Base-by-base conservation (phyloP, 2,888 invertebrate species). In the Hyalella azteca region DNA sequence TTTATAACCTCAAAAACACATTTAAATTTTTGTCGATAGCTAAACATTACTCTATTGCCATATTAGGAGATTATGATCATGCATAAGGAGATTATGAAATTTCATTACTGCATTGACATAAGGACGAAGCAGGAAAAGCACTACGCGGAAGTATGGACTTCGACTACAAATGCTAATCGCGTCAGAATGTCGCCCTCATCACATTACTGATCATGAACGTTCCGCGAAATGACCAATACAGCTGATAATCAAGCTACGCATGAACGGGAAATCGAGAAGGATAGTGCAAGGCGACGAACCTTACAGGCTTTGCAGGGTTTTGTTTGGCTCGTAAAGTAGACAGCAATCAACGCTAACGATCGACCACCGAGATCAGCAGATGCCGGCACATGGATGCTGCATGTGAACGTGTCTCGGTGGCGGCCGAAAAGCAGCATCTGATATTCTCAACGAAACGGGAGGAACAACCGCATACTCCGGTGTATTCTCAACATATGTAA, bases 291-390 rank as follows among this genome's bases (percentile, higher is more conserved):
- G 54, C 54, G 3, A 15, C 19, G 66, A 4, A 66, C 66, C 66
- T 66, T 32, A 22, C 36, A 66, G 39, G 39, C 66, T 66, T 66
- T 66, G 29, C 66, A n/a, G 39, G 66, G 66, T 66, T 36, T 66
- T 32, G 66, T 66, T 32, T 36, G 32, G 66, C 36, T 66, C 66
- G 66, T 66, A 66, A 66, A 66, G 66, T 36, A 36, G 66, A 66
- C 66, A 36, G 66, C 66, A 66, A 66, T 66, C 66, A 66, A 66
- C 66, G 39, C 66, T 66, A 66, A 66, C 66, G 66, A 66, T 66
- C 36, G 66, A 36, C 66, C 66, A 66, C 66, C n/a, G 66, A 36
- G 36, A 66, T 66, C 66, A 66, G 29, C 54, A 54, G 54, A 54
- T 54, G 26, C 49, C 54, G 26, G 13, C 54, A 29, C 26, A 54